A percentile compares a stretch with the other conserved stretches of the same genome.
These are phyloP conservation scores for Sorex fumeus DNA, from an alignment of 2,113 vertebrate genomes.

Conservation along the genomic window DNA sequence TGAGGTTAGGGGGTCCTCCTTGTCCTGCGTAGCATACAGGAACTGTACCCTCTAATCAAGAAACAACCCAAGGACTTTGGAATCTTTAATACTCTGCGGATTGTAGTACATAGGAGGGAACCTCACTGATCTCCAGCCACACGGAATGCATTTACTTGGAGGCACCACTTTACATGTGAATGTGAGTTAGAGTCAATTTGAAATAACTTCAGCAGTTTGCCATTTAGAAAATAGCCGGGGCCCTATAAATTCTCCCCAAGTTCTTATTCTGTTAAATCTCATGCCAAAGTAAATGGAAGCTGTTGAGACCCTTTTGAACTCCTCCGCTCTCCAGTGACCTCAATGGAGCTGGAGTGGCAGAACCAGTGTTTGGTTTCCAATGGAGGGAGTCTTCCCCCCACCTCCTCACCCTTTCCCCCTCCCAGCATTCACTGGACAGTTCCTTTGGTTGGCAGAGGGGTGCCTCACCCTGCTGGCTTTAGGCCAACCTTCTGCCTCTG, in stretches of 20 bases:
- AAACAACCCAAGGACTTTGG: constrained; percentile 63
- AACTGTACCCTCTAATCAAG: constrained; percentile 80
- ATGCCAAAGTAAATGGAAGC: constrained; percentile 80
- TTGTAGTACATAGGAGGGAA: constrained; percentile 65
- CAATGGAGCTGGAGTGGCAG: constrained; percentile 70
- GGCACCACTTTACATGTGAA: constrained; percentile 80
- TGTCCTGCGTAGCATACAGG: constrained; percentile 60
- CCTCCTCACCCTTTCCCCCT: not conserved
- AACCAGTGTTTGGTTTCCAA: constrained; percentile 56
- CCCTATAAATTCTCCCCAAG: constrained; percentile 63
- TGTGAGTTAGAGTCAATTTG: constrained; percentile 83
- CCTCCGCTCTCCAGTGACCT: constrained; percentile 74
- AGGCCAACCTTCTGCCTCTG: not conserved
- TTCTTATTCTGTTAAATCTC: constrained; percentile 74
- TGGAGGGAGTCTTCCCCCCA: not conserved
- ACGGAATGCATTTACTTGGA: constrained; percentile 79
- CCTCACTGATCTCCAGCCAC: constrained; percentile 71
- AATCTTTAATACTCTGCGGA: constrained; percentile 77
- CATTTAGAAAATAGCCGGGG: constrained; percentile 83
- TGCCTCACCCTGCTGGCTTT: not conserved
- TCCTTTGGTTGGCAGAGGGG: not conserved
- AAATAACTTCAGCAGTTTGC: constrained; percentile 83
- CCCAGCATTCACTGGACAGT: not conserved
- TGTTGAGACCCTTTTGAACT: constrained; percentile 74
- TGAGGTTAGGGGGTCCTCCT: constrained; percentile 66